Conservation (phyloP, 2,888 invertebrate species). For the Sialis fuliginosa region DNA sequence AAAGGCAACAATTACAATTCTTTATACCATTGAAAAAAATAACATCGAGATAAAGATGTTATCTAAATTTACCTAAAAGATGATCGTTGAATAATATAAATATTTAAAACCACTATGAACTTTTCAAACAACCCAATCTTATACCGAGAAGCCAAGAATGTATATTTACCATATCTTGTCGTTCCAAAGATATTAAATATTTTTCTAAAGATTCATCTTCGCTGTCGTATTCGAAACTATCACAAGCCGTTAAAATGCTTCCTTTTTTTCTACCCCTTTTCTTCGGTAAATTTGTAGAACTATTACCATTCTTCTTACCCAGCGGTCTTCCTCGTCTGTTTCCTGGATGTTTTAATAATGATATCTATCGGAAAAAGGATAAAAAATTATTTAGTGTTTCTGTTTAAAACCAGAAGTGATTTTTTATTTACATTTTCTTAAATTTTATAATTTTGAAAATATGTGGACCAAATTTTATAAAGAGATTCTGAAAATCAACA, state of each 20-base stretch:
- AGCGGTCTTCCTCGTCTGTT: constrained; percentile 1
- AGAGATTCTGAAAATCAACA: too few relatives aligned
- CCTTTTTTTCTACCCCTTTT: constrained; percentile 1
- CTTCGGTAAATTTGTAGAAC: neutral
- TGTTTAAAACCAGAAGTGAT: too few relatives aligned
- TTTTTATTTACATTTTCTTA: too few relatives aligned
- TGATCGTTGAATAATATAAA: neutral
- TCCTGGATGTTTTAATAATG: constrained; percentile 2
- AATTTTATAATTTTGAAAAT: too few relatives aligned
- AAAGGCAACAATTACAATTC: too few relatives aligned
- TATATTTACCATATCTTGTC: constrained; percentile 3
- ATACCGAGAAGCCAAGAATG: too few relatives aligned
- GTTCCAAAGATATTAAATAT: constrained; percentile 2
- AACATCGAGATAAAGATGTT: too few relatives aligned
- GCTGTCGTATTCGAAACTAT: neutral
- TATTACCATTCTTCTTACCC: constrained; percentile 1
- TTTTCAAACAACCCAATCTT: too few relatives aligned
- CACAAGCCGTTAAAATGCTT: neutral
- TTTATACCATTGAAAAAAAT: too few relatives aligned
- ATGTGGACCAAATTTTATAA: too few relatives aligned
- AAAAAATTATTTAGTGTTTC: too few relatives aligned
- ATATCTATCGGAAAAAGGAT: neutral
- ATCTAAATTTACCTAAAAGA: neutral
- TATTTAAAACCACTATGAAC: neutral
- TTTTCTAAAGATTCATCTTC: constrained; percentile 3